phyloP scores from a whole-genome alignment of 2,888 invertebrate genomes.

The Pemphredon lugubris region DNA sequence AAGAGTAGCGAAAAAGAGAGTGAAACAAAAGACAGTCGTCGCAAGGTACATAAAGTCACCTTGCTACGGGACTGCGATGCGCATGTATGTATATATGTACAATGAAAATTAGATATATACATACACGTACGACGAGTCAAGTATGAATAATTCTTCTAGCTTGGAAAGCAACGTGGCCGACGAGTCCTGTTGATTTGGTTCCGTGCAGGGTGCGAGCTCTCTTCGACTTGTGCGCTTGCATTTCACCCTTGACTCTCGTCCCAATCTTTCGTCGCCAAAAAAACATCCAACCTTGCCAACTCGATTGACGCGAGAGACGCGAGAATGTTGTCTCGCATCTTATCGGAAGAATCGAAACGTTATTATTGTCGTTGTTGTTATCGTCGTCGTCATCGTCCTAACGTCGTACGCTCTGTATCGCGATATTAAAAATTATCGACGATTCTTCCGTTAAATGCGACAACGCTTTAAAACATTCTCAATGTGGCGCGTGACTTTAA shows the following conservation, averaged over 20 bases:
- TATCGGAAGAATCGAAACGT: constrained; percentile 2
- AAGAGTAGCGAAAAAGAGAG: constrained; percentile 27
- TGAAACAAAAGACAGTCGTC: constrained; percentile 43
- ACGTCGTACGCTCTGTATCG: too few species aligned
- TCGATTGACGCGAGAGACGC: too few species aligned
- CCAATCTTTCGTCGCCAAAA: background rate
- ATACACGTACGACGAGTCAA: constrained; percentile 43
- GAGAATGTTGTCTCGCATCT: background rate
- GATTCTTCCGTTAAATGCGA: constrained; percentile 7
- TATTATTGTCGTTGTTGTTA: too few species aligned
- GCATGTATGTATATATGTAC: constrained; percentile 40
- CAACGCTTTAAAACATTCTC: too few species aligned
- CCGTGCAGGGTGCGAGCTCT: constrained; percentile 80
- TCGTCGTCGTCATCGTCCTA: too few species aligned
- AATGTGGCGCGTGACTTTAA: too few species aligned
- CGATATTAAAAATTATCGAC: background rate
- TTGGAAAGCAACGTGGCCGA: constrained; percentile 67
- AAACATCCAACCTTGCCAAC: background rate
- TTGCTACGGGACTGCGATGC: constrained; percentile 49
- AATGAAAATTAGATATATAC: constrained; percentile 16
- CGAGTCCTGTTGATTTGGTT: constrained; percentile 81
- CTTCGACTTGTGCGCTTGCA: constrained; percentile 66
- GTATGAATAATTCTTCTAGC: constrained; percentile 63
- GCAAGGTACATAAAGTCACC: constrained; percentile 53
- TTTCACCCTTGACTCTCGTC: constrained; percentile 53